Evolutionary conservation across 2,113 vertebrate species (phyloP).

Genomic region (Sturnira hondurensis): DNA sequence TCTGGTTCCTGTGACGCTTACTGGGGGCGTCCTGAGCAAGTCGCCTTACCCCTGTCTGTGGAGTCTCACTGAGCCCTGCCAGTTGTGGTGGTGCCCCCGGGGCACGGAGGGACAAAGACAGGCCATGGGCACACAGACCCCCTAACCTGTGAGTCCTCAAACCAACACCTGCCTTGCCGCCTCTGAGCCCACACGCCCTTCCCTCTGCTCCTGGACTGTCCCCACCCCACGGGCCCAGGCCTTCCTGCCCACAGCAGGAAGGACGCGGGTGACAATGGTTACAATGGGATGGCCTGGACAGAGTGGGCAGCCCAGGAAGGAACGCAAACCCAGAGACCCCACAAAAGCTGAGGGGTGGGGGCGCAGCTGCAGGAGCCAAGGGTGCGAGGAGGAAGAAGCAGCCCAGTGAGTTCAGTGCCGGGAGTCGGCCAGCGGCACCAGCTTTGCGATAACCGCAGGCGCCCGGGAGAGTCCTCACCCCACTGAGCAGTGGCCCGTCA

Average conservation of each 20-base stretch:
- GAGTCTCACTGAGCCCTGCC: neutral
- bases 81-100: accelerated
- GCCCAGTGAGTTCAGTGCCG: neutral
- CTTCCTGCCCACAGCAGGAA: neutral
- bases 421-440: neutral
- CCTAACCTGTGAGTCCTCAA: neutral
- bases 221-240: neutral
- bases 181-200: neutral
- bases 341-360: neutral
- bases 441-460: neutral
- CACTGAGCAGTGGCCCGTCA: accelerated
- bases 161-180: neutral
- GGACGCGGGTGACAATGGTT: neutral
- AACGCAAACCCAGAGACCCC: neutral
- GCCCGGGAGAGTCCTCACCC: too few relatives aligned
- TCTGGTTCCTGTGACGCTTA: neutral
- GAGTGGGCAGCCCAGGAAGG: neutral
- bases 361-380: neutral
- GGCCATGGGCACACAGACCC: accelerated
- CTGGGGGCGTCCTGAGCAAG: neutral
- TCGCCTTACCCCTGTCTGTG: neutral
- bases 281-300: neutral
- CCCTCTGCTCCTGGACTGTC: neutral
- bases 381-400: neutral
- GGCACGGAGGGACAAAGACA: neutral